Base-by-base conservation (phyloP, 2,888 invertebrate species). In the Rotaria macrura region DNA sequence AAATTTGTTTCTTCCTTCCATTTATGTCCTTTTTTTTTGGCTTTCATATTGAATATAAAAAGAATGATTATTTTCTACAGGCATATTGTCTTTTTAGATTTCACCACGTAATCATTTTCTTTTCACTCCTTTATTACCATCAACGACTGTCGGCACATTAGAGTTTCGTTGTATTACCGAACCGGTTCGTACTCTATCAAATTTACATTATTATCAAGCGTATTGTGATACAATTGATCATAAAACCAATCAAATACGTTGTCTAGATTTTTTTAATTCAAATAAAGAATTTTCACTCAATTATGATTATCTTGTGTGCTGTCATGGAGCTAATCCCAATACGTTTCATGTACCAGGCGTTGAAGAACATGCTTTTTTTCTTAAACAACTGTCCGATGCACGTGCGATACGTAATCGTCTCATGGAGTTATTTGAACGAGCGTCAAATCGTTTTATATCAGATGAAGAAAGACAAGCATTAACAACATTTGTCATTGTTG, bases 311-410 rank as follows among this genome's bases (percentile, higher is more conserved):
- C 88, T 91, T 23, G 90, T 91, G 40, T 90, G 91, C 84, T 91
- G 91, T 65, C 91, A 91, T 9, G 91, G 91, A 20, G 90, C 91
- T 23, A 87, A 90, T 9, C 90, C 90, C 87, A 91, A 91, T 87
- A 91, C 91, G 14, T 91, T 91, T 88, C 89, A 89, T 83, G 89
- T 91, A 9, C 91, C 91, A 17, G 91, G 91, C 10, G 91, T 91
- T 10, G 87, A 88, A n/a, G 89, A 91, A 87, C 88, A 91, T 88
- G 91, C 91, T 1, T 90, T 89, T 88, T 91, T 91, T 87, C 87
- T 91, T n/a, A 85, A 91, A 91, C 91, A 91, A 88, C 88, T 91
- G 10, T 88, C 88, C 12, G 90, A 91, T 89, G 91, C 91, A 40
- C 87, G 91, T 65, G 89, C 87, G 83, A 91, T 91, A 47, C 88